Conservation (phyloP, 2,888 invertebrate genomes). For the Julus scanicus region DNA sequence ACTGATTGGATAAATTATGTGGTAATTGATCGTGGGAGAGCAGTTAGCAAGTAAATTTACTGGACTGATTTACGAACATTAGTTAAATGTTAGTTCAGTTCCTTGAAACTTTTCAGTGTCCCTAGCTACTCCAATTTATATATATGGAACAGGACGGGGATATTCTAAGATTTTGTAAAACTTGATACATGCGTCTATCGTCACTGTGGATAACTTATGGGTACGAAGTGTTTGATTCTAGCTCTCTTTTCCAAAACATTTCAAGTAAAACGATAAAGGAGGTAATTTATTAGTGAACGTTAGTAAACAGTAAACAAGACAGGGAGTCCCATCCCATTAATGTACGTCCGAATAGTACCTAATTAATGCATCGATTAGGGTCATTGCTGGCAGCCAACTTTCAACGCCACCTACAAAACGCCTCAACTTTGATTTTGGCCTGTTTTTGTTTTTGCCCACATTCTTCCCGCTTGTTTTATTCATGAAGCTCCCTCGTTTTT, state of each 20-base stretch:
- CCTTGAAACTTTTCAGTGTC: too few relatives aligned
- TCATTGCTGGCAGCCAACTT: constrained; percentile 7
- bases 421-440: constrained; percentile 6
- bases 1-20: too few relatives aligned
- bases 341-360: neutral
- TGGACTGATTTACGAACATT: too few relatives aligned
- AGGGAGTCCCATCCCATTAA: neutral
- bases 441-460: constrained; percentile 2
- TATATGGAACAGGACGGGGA: too few relatives aligned
- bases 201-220: neutral
- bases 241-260: neutral
- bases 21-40: too few relatives aligned
- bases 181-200: too few relatives aligned
- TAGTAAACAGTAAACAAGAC: neutral
- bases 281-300: neutral
- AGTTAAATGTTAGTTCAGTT: too few relatives aligned
- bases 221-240: neutral
- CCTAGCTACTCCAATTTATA: too few relatives aligned
- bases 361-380: constrained; percentile 7
- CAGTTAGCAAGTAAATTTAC: too few relatives aligned
- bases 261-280: too few relatives aligned
- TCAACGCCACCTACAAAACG: constrained; percentile 24
- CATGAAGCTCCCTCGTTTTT: neutral
- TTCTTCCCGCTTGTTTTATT: constrained; percentile 8
- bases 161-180: too few relatives aligned